Evolutionary conservation across 2,113 vertebrate species (phyloP), one percentile per base, ranked within the genome.

Genomic region (Zapornia atra): DNA sequence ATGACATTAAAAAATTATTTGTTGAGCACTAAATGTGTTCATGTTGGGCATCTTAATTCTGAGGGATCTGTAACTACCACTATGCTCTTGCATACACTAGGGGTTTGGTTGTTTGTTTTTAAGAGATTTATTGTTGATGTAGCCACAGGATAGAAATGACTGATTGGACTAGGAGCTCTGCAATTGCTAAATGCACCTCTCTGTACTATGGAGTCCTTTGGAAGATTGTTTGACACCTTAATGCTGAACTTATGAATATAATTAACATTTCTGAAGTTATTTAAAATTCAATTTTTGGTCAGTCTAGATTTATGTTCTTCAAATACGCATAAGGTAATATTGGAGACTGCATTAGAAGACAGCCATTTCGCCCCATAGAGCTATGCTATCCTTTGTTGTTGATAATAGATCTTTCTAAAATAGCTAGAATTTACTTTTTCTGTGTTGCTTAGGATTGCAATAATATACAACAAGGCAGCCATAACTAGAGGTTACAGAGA

Each of bases 1-100:
- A 87, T 98, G 98, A 93, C 96, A 97, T 97, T 97, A 95, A 97
- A 86, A 97, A 97, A 98, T 91, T 95, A 96, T 97, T 97, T 97
- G 88, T 88, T 94, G 87, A 94, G 54, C 76, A 82, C 75, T 97
- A 78, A 95, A 92, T 81, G 71, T 92, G 72, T 91, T 97, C 95
- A 86, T 33, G 70, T 94, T 65, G 91, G 34, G 92, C 90, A 96
- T 96, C 87, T 96, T 96, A 97, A 97, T 94, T 97, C 83, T 79
- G 83, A 94, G 70, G 36, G 42, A 65, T 92, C 71, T 94, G 69
- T 81, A 73, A 75, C 57, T 95, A 71, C 15, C 14, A 9, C 59
- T 59, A 64, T 72, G 56, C 93, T 51, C 38, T 93, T 84, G 34
- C 33, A 44, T 48, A 42, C 25, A 21, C 29, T 24, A 36, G 40